Evolutionary conservation across 2,113 vertebrate species (phyloP), one percentile per base, ranked within the genome.

Genomic region (Nannobrachium achirus): DNA sequence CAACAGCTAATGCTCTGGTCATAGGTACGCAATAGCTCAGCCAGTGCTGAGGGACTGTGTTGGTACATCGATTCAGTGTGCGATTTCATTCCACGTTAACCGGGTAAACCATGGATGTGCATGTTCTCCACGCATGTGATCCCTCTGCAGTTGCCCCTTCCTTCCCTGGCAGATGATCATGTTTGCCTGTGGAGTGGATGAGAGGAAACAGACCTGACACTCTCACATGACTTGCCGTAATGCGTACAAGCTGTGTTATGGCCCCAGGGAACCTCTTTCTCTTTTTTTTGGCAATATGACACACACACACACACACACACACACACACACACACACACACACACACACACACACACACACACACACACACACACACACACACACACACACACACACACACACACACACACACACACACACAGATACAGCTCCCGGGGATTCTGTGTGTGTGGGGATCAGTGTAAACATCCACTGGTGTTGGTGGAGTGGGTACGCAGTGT

Each of bases 381-480:
- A 63, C 45, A 55, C 18, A 55, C 51, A 55, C 19, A 25, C 16
- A 25, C 51, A 53, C 15, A 38, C 52, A 40, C 42, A 45, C 11
- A 46, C 46, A 56, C 15, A 50, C 25, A 48, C 1, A 69, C 67
- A 64, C 62, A 79, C 52, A 68, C 48, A 69, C 20, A 57, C 56
- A 64, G n/a, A 42, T 65, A 66, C 42, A 46, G 70, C 83, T 78
- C 75, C 58, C 68, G 78, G 83, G 73, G 80, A 60, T 73, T n/a
- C n/a, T 63, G 68, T 73, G 72, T 66, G 71, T 76, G 69, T 81
- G 85, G 80, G 74, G 75, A 83, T 85, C 80, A 78, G 82, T 84
- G 82, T 86, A 89, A 90, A 89, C 82, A 86, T 80, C 84, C 78
- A 70, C 66, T 78, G 79, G 82, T 84, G 80, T 72, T 76, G 75